Conservation (phyloP, 2,797 vertebrate genomes). For the Sarcoramphus papa region DNA sequence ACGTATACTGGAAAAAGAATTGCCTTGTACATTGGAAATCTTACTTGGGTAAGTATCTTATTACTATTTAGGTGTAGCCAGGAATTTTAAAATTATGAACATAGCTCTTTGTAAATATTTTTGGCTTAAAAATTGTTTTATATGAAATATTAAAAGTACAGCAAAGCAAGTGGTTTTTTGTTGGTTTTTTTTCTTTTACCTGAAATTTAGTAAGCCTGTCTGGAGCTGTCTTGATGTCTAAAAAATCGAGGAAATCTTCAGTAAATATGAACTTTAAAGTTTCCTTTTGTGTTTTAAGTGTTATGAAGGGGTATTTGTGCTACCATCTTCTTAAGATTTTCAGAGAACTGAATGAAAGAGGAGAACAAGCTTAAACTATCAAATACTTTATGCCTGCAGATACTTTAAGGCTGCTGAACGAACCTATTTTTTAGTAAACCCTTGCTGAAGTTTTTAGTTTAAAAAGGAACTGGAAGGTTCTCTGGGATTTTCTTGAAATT, state of each 20-base stretch:
- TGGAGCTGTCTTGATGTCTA: neutral
- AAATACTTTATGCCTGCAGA: neutral
- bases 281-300: neutral
- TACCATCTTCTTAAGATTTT: neutral
- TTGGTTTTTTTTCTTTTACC: neutral
- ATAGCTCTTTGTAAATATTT: neutral
- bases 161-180: neutral
- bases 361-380: neutral
- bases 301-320: neutral
- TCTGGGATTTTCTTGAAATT: neutral
- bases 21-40: conserved; percentile 95
- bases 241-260: neutral
- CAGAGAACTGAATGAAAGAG: neutral
- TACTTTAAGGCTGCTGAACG: neutral
- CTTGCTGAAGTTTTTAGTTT: neutral
- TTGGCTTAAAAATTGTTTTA: neutral
- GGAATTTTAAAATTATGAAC: neutral
- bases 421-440: neutral
- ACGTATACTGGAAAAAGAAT: conserved; percentile 97
- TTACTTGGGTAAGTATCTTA: conserved; percentile 89
- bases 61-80: neutral
- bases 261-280: neutral
- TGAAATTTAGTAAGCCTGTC: neutral
- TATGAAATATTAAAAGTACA: neutral
- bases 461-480: neutral